Percentiles rank a stretch among this genome's conserved stretches.
phyloP scores from a whole-genome alignment of 2,113 vertebrate genomes.

The Bubo blakistoni region DNA sequence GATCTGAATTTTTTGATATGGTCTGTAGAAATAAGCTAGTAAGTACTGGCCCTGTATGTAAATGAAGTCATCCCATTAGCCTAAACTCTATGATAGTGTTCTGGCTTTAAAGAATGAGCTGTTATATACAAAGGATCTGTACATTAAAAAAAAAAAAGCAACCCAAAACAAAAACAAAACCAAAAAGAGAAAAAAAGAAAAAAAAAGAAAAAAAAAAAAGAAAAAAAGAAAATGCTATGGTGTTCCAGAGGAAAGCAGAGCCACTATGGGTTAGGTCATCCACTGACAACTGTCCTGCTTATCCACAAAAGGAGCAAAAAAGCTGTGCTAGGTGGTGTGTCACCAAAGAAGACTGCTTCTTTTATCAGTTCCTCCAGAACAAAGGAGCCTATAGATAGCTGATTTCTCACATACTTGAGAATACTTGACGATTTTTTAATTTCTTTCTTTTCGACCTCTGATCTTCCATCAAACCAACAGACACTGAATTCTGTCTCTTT shows the following conservation, averaged over 20 bases:
- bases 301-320: not conserved
- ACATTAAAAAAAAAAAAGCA: not conserved
- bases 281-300: not conserved
- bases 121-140: not conserved
- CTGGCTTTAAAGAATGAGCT: not conserved
- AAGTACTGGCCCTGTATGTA: not conserved
- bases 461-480: not conserved
- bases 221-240: not conserved
- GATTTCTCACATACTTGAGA: slow-evolving; percentile 46
- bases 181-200: no score
- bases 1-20: not conserved
- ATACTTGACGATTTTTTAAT: not conserved
- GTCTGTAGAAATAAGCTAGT: not conserved
- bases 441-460: not conserved
- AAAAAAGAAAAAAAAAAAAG: not conserved
- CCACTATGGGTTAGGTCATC: not conserved
- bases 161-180: rapidly evolving
- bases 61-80: not conserved
- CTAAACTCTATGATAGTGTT: not conserved
- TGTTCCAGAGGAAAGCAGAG: not conserved
- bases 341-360: not conserved
- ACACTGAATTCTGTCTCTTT: not conserved
- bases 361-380: slow-evolving; percentile 32
- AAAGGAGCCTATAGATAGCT: slow-evolving; percentile 23
- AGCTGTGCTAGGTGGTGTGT: not conserved